phyloP scores from a whole-genome alignment of 2,797 vertebrate genomes.

The Onychomys arenicola region DNA sequence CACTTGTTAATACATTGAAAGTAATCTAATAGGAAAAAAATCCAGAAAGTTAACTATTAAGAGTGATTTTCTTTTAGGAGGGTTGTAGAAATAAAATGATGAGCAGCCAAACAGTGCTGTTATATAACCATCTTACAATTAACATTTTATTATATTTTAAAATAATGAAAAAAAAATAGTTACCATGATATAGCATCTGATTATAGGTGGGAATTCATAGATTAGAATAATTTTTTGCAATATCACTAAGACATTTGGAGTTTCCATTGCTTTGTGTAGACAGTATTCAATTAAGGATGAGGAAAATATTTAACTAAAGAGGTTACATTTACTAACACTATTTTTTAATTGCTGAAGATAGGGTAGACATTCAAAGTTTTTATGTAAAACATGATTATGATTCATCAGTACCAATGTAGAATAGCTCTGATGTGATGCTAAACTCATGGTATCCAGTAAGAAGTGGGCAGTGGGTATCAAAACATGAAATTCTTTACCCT shows the following conservation, averaged over 20 bases:
- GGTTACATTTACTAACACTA: not conserved
- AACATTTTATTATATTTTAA: not conserved
- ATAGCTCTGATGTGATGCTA: not conserved
- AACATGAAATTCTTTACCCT: not conserved
- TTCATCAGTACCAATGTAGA: not conserved
- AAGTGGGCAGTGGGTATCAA: not conserved
- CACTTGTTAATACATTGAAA: constrained; percentile 23
- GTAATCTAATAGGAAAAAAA: not conserved
- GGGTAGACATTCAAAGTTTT: not conserved
- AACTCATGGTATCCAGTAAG: not conserved
- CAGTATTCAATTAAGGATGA: not conserved
- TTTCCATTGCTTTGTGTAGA: not conserved
- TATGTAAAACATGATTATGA: not conserved
- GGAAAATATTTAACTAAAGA: not conserved
- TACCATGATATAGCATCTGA: not conserved
- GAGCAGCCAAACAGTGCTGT: not conserved
- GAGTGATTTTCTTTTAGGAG: not conserved
- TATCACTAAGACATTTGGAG: not conserved
- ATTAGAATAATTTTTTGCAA: not conserved
- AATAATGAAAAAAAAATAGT: not conserved
- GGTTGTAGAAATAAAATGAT: not conserved
- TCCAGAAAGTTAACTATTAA: not conserved
- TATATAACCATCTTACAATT: not conserved
- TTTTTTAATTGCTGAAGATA: not conserved
- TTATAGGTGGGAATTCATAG: not conserved